phyloP scores from a whole-genome alignment of 1,140 invertebrate genomes.

The Drosophila erecta region DNA sequence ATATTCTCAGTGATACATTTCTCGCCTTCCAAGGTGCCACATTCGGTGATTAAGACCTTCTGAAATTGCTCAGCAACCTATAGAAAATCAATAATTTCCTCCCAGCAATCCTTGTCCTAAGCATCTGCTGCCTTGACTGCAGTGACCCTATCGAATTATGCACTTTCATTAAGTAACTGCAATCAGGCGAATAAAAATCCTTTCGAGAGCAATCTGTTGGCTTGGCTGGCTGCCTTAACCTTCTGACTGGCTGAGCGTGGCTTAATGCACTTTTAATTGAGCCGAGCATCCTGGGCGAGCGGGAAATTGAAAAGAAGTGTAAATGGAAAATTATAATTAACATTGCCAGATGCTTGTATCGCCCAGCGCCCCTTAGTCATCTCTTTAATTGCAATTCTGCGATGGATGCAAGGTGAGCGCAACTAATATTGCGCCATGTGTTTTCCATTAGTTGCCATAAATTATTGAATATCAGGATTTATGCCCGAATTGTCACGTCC shows the following conservation, averaged over 20 bases:
- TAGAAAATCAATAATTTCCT: conserved; percentile 1
- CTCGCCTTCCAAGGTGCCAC: background rate
- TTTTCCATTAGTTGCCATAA: conserved; percentile 72
- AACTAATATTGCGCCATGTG: conserved; percentile 62
- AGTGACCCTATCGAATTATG: conserved; percentile 58
- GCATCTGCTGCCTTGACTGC: conserved; percentile 24
- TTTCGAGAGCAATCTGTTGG: conserved; percentile 50
- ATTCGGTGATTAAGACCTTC: background rate
- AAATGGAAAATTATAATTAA: conserved; percentile 78
- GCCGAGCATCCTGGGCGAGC: conserved; percentile 29
- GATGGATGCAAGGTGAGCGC: conserved; percentile 17
- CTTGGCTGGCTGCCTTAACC: conserved; percentile 60
- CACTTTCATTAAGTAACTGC: conserved; percentile 78
- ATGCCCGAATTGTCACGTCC: conserved; percentile 72
- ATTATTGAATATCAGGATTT: conserved; percentile 76
- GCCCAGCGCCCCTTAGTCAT: background rate
- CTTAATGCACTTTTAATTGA: conserved; percentile 82
- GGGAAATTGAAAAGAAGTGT: conserved; percentile 58
- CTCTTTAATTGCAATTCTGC: conserved; percentile 44
- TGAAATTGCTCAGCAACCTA: background rate
- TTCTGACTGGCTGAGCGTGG: conserved; percentile 57
- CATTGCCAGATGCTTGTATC: conserved; percentile 61
- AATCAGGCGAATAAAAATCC: conserved; percentile 71
- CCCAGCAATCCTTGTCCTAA: conserved; percentile 1
- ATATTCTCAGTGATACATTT: background rate